phyloP scores from a whole-genome alignment of 2,888 invertebrate genomes.

The Nomada ruficornis region DNA sequence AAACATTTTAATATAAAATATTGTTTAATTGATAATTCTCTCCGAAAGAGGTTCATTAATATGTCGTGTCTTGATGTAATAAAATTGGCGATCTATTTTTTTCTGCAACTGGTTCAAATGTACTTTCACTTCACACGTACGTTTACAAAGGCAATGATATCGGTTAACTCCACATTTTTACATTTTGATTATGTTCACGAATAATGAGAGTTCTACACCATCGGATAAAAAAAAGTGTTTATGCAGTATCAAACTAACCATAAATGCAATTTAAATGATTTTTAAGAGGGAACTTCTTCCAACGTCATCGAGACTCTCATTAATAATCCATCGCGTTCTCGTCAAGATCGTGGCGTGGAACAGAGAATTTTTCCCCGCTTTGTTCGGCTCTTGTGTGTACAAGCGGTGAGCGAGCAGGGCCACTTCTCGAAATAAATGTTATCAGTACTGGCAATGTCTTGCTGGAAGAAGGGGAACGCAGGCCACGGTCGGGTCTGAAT shows the following conservation, averaged over 20 bases:
- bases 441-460: constrained; percentile 69
- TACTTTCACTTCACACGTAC: too few species aligned
- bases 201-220: too few species aligned
- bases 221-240: too few species aligned
- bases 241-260: not conserved
- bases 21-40: too few species aligned
- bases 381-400: constrained; percentile 49
- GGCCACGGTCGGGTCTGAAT: constrained; percentile 53
- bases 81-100: too few species aligned
- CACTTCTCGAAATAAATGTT: constrained; percentile 71
- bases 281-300: not conserved
- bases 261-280: not conserved
- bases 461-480: constrained; percentile 32
- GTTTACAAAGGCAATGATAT: too few species aligned
- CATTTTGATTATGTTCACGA: too few species aligned
- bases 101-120: too few species aligned
- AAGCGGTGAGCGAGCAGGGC: constrained; percentile 29
- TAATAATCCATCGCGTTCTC: not conserved
- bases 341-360: not conserved
- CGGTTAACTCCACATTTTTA: too few species aligned
- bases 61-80: too few species aligned
- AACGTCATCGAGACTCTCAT: not conserved
- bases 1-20: too few species aligned
- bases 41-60: too few species aligned
- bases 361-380: constrained; percentile 56